Evolutionary conservation across 2,113 vertebrate species (phyloP), one percentile per base, ranked within the genome.

Genomic region (Phodopus roborovskii): DNA sequence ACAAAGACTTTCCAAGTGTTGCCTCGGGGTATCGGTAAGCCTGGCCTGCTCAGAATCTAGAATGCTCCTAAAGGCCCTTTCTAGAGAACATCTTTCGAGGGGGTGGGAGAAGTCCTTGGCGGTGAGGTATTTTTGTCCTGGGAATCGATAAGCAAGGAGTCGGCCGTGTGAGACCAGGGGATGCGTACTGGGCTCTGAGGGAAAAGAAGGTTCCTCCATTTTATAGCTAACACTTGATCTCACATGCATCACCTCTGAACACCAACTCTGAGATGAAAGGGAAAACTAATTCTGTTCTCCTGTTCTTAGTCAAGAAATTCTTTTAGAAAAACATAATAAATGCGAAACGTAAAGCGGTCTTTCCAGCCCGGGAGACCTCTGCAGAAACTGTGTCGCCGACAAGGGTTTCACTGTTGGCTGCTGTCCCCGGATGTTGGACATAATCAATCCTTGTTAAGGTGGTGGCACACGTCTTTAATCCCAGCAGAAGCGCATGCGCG

Each of bases 231-330:
- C 53, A n/a, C 78, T 58, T 81, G 53, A 20, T 56, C n/a, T 81
- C 53, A 81, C 36, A 81, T 1, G 11, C 33, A 56, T 79, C 77
- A n/a, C 53, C 19, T 19, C 78, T 58, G 20, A 81, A 13, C 5
- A 1, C 81, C 60, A 26, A 30, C 24, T 77, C 30, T 77, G 24
- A 62, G 81, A 30, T 19, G 30, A 42, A 62, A 62, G 56, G 77
- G 36, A 16, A 83, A 84, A 39, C 24, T 64, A 62, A 84, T 42
- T 50, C 10, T 87, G 60, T 66, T 73, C 30, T n/a, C 12, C 50
- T 90, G n/a, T 86, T 90, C 90, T 88, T 48, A 83, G 83, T 58
- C 1, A 19, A 78, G n/a, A 89, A 88, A 91, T 50, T 6, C 9
- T 66, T 90, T 88, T 50, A 92, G 8, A 94, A 64, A 24, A 50